Conservation (phyloP, 2,113 vertebrate species). For the Macquaria ambigua region DNA sequence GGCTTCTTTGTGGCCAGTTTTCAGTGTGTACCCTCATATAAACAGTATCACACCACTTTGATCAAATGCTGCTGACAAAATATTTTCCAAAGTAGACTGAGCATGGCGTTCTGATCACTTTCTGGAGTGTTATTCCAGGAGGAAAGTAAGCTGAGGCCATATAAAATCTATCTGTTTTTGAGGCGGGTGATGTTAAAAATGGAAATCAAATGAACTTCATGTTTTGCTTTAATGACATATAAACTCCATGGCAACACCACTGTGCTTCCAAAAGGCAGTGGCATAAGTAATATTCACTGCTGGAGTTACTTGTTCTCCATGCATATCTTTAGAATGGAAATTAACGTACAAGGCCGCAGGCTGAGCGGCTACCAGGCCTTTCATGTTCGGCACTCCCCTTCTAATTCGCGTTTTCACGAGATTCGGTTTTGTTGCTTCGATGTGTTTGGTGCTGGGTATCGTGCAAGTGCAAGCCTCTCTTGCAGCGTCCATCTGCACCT, state of each 20-base stretch:
- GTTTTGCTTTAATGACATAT: constrained; percentile 61
- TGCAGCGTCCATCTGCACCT: constrained; percentile 48
- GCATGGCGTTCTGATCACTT: constrained; percentile 25
- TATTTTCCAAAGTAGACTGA: constrained; percentile 44
- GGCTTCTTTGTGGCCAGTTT: constrained; percentile 68
- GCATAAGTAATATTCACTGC: constrained; percentile 10
- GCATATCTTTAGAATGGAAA: constrained; percentile 51
- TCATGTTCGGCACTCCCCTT: constrained; percentile 16
- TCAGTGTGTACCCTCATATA: constrained; percentile 63
- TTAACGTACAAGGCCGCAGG: constrained; percentile 5
- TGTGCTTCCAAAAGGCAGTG: constrained; percentile 18
- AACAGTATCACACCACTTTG: constrained; percentile 77
- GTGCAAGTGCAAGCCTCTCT: constrained; percentile 29
- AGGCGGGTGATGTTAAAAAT: constrained; percentile 47
- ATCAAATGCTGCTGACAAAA: constrained; percentile 66
- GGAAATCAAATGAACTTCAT: constrained; percentile 57
- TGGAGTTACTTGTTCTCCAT: constrained; percentile 18
- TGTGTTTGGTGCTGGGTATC: constrained; percentile 22
- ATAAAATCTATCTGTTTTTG: constrained; percentile 45
- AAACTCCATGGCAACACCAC: constrained; percentile 54
- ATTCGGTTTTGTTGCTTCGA: background rate
- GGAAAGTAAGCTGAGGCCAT: constrained; percentile 31
- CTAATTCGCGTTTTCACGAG: background rate
- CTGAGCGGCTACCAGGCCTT: constrained; percentile 16
- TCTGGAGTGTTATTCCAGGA: background rate